These are phyloP conservation scores for Argyrosomus japonicus DNA, from an alignment of 2,113 vertebrate species.

Conservation along the genomic window DNA sequence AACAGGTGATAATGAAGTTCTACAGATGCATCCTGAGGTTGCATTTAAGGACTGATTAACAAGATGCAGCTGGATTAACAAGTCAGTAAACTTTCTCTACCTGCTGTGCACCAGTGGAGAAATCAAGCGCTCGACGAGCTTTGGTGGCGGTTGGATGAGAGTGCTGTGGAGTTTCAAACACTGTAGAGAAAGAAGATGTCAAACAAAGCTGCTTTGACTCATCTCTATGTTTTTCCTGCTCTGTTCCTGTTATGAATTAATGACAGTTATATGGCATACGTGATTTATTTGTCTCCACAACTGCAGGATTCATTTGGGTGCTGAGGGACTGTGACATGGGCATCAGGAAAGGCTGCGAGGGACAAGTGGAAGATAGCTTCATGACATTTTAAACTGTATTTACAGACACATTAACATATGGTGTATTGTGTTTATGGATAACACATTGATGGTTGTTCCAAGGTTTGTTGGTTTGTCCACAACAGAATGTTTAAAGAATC, in stretches of 20 bases:
- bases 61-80: too few relatives aligned
- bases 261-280: background rate
- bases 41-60: background rate
- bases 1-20: too few relatives aligned
- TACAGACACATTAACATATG: background rate
- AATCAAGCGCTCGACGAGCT: slow-evolving; percentile 11
- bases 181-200: slow-evolving; percentile 28
- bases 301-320: background rate
- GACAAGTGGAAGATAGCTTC: background rate
- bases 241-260: too few relatives aligned
- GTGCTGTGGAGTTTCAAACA: slow-evolving; percentile 29
- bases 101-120: slow-evolving; percentile 12
- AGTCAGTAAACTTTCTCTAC: background rate
- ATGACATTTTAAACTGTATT: too few relatives aligned
- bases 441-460: too few relatives aligned
- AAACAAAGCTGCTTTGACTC: background rate
- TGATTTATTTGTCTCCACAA: background rate
- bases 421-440: too few relatives aligned
- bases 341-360: background rate
- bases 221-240: background rate
- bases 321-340: background rate
- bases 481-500: too few relatives aligned
- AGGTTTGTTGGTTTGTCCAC: too few relatives aligned
- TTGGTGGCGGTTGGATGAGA: background rate
- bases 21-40: background rate